These are phyloP conservation scores for Druon quercuslanigerum DNA, from an alignment of 1,140 invertebrate species.

Conservation along the genomic window DNA sequence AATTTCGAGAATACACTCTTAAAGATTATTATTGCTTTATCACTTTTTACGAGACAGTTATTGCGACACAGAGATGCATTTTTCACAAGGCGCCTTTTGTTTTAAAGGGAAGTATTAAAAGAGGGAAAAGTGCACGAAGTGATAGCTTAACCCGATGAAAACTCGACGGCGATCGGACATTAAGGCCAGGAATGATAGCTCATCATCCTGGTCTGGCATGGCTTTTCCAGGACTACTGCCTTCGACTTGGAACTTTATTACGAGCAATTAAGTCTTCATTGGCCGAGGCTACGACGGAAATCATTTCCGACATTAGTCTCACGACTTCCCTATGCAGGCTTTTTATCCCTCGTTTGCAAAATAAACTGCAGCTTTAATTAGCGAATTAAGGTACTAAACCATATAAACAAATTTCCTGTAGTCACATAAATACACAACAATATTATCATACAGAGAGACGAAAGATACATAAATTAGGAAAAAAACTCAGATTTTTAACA, in stretches of 20 bases:
- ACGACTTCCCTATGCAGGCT: too few species aligned
- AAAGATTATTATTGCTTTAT: constrained; percentile 7
- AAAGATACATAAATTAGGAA: too few species aligned
- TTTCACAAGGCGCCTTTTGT: not conserved
- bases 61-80: not conserved
- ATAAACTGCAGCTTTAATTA: too few species aligned
- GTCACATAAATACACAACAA: too few species aligned
- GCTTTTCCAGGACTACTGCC: not conserved
- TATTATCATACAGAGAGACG: too few species aligned
- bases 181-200: not conserved
- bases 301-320: not conserved
- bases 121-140: not conserved
- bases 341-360: too few species aligned
- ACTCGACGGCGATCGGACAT: constrained; percentile 1
- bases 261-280: constrained; percentile 26
- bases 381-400: too few species aligned
- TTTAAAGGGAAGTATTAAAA: not conserved
- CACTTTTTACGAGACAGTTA: constrained; percentile 5
- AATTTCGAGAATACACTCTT: not conserved
- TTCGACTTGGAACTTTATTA: constrained; percentile 21
- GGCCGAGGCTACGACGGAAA: constrained; percentile 10
- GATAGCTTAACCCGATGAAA: not conserved
- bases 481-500: too few species aligned
- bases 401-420: too few species aligned
- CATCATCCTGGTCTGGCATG: not conserved